These are phyloP conservation scores for Adela reaumurella DNA, from an alignment of 2,888 invertebrate species.

Conservation along the genomic window DNA sequence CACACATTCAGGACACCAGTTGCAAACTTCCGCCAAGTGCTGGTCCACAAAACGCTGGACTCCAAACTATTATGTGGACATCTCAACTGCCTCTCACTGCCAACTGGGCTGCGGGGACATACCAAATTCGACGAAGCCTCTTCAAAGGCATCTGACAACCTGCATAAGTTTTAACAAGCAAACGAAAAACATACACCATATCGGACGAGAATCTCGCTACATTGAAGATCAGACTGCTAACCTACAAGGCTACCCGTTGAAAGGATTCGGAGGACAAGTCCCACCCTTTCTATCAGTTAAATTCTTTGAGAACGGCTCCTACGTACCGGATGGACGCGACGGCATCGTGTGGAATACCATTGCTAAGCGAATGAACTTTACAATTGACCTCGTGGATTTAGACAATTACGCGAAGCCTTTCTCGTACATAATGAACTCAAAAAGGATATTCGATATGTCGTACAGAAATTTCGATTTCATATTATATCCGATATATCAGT, in stretches of 20 bases:
- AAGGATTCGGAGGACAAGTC: slow-evolving; percentile 22
- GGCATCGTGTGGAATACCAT: slow-evolving; percentile 35
- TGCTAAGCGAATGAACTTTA: slow-evolving; percentile 32
- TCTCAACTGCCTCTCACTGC: slow-evolving; percentile 26
- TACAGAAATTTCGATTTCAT: slow-evolving; percentile 31
- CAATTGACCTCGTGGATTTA: slow-evolving; percentile 20
- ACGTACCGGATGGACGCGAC: slow-evolving; percentile 25
- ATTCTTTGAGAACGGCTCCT: slow-evolving; percentile 21
- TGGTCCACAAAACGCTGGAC: slow-evolving; percentile 26
- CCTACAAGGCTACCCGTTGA: slow-evolving; percentile 27
- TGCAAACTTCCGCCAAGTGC: slow-evolving; percentile 25
- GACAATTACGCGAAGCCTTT: not conserved
- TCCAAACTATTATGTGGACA: slow-evolving; percentile 7
- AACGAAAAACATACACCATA: slow-evolving; percentile 17
- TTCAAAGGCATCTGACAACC: slow-evolving; percentile 27
- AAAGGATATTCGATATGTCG: slow-evolving; percentile 27
- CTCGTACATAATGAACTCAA: slow-evolving; percentile 16
- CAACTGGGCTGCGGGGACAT: slow-evolving; percentile 28
- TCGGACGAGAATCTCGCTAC: slow-evolving; percentile 15
- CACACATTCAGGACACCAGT: slow-evolving; percentile 19
- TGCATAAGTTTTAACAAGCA: slow-evolving; percentile 28
- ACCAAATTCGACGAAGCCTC: slow-evolving; percentile 21
- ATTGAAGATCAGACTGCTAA: slow-evolving; percentile 31
- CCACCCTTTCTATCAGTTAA: slow-evolving; percentile 26
- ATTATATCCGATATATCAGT: slow-evolving; percentile 33